Evolutionary conservation across 2,113 vertebrate species (phyloP), one percentile per base, ranked within the genome.

Genomic region (Hyaena hyaena): DNA sequence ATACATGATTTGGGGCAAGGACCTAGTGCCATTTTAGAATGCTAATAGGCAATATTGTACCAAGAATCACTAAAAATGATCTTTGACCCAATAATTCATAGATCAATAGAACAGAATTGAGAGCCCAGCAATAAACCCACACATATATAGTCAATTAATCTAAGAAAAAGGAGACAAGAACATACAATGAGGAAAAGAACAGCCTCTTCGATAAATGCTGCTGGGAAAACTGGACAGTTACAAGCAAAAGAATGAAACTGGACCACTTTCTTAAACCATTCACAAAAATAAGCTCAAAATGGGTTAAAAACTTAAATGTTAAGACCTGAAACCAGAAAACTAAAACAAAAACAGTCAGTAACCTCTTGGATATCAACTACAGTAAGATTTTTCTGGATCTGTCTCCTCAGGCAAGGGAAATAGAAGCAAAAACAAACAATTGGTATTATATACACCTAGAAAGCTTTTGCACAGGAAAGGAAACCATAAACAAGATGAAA

Each of bases 41-140:
- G 43, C 24, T 85, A 93, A 68, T n/a, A 86, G n/a, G 31, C 15
- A 93, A 82, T 11, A 81, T 43, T 43, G 16, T 8, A 89, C 35
- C 48, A 89, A 92, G 31, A 95, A 80, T 68, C 31, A 58, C 61
- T 93, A 68, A 93, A 95, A 95, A 43, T 69, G 77, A 95, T 88
- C 15, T 81, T 95, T 90, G 21, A 93, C 61, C 50, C 69, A 88
- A 2, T 80, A 96, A 71, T 79, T 96, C n/a, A 76, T 12, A 45
- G 39, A 45, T 43, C 71, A 74, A 45, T 55, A 15, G 26, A 76
- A 76, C 43, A 48, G 73, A 76, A 76, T 31, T 48, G 14, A 45
- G 26, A 48, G 48, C 73, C 26, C 73, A 76, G 73, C 45, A 76
- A 76, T 48, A 76, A 76, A 28, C 26, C 43, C 26, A 76, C 43